Conservation (phyloP, 1,140 invertebrate genomes). For the Tribolium madens region DNA sequence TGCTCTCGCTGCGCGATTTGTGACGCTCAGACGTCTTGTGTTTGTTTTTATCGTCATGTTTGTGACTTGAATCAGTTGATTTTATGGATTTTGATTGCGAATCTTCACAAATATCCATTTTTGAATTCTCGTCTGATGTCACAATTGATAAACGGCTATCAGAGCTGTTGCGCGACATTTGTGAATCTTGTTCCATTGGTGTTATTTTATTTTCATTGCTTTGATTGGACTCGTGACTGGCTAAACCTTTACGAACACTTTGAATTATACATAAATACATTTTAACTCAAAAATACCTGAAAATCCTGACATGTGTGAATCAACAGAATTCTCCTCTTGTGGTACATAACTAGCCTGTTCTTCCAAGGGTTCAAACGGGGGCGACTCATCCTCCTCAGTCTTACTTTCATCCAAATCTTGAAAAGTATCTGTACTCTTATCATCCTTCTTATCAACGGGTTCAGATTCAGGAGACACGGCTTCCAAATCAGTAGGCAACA, state of each 20-base stretch:
- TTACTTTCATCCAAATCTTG: slow-evolving; percentile 70
- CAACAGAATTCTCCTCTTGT: slow-evolving; percentile 66
- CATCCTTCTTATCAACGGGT: slow-evolving; percentile 65
- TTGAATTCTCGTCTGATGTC: slow-evolving; percentile 65
- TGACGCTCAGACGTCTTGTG: slow-evolving; percentile 63
- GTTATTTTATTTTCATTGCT: slow-evolving; percentile 60
- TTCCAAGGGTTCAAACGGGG: slow-evolving; percentile 75
- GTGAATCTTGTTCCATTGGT: slow-evolving; percentile 69
- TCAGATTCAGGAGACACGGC: slow-evolving; percentile 83
- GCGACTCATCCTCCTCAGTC: slow-evolving; percentile 76
- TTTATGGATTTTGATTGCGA: slow-evolving; percentile 47
- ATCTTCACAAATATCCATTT: slow-evolving; percentile 62
- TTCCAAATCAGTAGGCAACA: slow-evolving; percentile 81
- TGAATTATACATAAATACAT: no score
- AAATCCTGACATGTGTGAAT: slow-evolving; percentile 72
- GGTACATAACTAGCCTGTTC: slow-evolving; percentile 55
- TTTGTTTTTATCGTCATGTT: slow-evolving; percentile 24
- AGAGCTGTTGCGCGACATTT: slow-evolving; percentile 73
- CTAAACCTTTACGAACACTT: slow-evolving; percentile 64
- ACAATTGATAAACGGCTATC: slow-evolving; percentile 71
- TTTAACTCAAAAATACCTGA: slow-evolving; percentile 65
- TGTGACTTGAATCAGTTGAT: slow-evolving; percentile 22
- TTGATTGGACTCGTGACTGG: slow-evolving; percentile 57
- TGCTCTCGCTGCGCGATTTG: slow-evolving; percentile 61
- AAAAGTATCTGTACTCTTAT: slow-evolving; percentile 60